Base-by-base conservation (phyloP, 2,888 invertebrate species). In the Brenthis ino region DNA sequence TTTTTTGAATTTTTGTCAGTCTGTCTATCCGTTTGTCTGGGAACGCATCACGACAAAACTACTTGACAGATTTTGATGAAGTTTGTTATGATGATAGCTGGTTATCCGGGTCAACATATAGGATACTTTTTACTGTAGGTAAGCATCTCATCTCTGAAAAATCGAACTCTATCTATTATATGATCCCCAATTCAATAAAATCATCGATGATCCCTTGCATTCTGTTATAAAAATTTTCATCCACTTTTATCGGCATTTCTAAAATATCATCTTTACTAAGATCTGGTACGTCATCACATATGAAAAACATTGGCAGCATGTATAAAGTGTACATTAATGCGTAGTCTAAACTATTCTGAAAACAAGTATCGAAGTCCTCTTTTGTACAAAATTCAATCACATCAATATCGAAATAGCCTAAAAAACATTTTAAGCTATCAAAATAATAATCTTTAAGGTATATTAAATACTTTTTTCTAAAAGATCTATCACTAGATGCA, bases 391-490 rank as follows among this genome's bases (percentile, higher is more conserved):
- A 68, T 0, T 61, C 60, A 0, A 77, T 67, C 0, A 80, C 67
- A 13, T 82, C 76, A 0, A 85, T 72, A 3, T 76, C 69, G 61
- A 86, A 87, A 55, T 78, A 67, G 3, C 71, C 66, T 0, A 87
- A 68, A 64, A 82, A 84, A 0, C 70, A 70, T 47, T 48, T 68
- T 51, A 87, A 69, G 3, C 75, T 76, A 0, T 77, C 71, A 55
- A 80, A 79, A 72, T 87, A 87, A 1, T 78, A 3, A 11, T 82
- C 75, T 64, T 82, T 85, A 1, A 86, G 68, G 43, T 80, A 11
- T 3, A 74, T 43, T 5, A 85, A 67, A 69, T 87, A 77, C 0
- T 76, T 65, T 65, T 64, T 74, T 48, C 87, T 75, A 67, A 86
- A 85, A 20, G 69, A 61, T 3, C 68, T 69, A 50, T 81, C 80